Evolutionary conservation across 2,888 invertebrate species (phyloP).

Genomic region (Calameuta idolon): DNA sequence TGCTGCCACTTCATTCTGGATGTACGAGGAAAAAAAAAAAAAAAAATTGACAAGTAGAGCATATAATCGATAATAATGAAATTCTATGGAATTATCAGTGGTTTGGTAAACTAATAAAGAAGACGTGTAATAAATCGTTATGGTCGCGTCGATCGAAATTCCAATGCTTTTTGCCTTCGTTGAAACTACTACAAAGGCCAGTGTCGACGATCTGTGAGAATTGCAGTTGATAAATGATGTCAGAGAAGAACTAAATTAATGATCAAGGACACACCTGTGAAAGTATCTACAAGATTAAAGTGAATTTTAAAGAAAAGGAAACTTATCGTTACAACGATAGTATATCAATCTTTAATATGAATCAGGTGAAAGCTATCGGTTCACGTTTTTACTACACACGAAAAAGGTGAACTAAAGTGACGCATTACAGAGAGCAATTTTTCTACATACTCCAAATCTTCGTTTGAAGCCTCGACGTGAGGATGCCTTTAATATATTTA

Average conservation of each 20-base stretch:
- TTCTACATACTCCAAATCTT: not conserved
- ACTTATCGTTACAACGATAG: slow-evolving; percentile 2
- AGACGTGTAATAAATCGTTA: too few relatives aligned
- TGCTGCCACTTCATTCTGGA: too few relatives aligned
- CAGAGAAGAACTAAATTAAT: slow-evolving; percentile 4
- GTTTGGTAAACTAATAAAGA: too few relatives aligned
- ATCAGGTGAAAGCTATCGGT: slow-evolving; percentile 5
- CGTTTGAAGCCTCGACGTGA: too few relatives aligned
- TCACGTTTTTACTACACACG: slow-evolving; percentile 2
- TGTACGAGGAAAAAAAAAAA: too few relatives aligned
- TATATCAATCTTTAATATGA: slow-evolving; percentile 1
- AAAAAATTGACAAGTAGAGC: too few relatives aligned
- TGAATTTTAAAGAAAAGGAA: not conserved
- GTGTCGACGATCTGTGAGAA: slow-evolving; percentile 38
- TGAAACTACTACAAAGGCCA: slow-evolving; percentile 59
- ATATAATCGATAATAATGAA: too few relatives aligned
- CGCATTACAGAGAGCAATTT: not conserved
- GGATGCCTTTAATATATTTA: too few relatives aligned
- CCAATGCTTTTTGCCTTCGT: slow-evolving; percentile 18
- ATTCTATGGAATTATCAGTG: too few relatives aligned
- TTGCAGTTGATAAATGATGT: slow-evolving; percentile 16
- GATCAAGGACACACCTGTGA: slow-evolving; percentile 2
- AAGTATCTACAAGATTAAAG: slow-evolving; percentile 16
- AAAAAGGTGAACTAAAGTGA: not conserved
- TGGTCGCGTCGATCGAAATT: slow-evolving; percentile 1